Evolutionary conservation across 1,140 invertebrate species (phyloP).

Genomic region (Sycophaga agraensis): DNA sequence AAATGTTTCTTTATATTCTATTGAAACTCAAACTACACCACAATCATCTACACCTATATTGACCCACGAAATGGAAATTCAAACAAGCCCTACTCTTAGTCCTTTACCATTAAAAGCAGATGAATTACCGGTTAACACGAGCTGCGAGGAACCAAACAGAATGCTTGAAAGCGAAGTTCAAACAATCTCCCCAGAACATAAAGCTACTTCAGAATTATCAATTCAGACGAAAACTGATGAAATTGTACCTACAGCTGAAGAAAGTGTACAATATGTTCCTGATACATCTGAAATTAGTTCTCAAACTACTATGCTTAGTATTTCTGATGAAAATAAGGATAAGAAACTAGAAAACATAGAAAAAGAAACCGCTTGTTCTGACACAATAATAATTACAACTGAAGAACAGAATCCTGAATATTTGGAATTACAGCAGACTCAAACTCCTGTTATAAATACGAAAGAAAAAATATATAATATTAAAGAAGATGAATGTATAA

Average conservation of each 20-base stretch:
- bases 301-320: constrained; percentile 30
- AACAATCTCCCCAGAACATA: constrained; percentile 32
- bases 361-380: background rate
- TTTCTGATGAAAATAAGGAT: background rate
- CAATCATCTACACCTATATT: constrained; percentile 27
- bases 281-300: constrained; percentile 36
- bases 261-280: constrained; percentile 38
- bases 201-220: constrained; percentile 35
- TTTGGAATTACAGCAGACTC: too few species aligned
- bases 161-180: constrained; percentile 40
- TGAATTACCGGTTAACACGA: background rate
- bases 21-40: constrained; percentile 41
- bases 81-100: constrained; percentile 42
- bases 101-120: background rate
- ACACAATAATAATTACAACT: background rate
- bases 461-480: background rate
- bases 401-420: background rate
- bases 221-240: constrained; percentile 44
- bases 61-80: constrained; percentile 42
- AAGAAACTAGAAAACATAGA: background rate
- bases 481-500: background rate
- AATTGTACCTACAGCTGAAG: constrained; percentile 36
- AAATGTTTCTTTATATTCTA: background rate
- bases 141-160: background rate
- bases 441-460: background rate